A percentile compares a stretch with the other conserved stretches of the same genome.
These are phyloP conservation scores for Todiramphus chloris DNA, from an alignment of 2,113 vertebrate genomes.

Conservation along the genomic window DNA sequence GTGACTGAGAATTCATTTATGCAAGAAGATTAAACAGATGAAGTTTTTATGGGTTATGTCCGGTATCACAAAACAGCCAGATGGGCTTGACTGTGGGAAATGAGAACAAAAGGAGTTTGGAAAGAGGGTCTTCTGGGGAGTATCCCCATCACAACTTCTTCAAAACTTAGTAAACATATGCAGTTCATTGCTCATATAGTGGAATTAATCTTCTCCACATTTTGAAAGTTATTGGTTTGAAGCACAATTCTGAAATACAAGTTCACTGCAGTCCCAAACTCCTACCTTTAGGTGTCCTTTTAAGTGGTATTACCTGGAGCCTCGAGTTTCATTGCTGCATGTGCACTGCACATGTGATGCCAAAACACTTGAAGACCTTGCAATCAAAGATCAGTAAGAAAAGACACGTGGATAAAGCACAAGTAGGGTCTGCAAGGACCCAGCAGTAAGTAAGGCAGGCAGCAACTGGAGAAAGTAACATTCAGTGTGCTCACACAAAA, in stretches of 20 bases:
- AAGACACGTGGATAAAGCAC: not conserved
- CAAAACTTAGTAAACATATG: not conserved
- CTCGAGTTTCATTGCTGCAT: not conserved
- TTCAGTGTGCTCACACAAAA: not conserved
- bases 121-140: not conserved
- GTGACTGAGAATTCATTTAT: not conserved
- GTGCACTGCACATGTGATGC: not conserved
- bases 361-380: not conserved
- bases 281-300: not conserved
- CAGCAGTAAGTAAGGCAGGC: not conserved
- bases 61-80: not conserved
- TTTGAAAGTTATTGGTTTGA: not conserved
- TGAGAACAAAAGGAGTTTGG: slow-evolving; percentile 19
- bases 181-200: not conserved
- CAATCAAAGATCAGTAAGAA: not conserved
- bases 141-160: not conserved
- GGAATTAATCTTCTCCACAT: not conserved
- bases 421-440: not conserved
- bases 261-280: not conserved
- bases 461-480: not conserved
- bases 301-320: not conserved
- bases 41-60: slow-evolving; percentile 16
- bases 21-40: slow-evolving; percentile 29
- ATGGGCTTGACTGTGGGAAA: not conserved
- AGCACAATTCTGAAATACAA: not conserved